Conservation (phyloP, 2,888 invertebrate species). For the Sthenelais limicola region DNA sequence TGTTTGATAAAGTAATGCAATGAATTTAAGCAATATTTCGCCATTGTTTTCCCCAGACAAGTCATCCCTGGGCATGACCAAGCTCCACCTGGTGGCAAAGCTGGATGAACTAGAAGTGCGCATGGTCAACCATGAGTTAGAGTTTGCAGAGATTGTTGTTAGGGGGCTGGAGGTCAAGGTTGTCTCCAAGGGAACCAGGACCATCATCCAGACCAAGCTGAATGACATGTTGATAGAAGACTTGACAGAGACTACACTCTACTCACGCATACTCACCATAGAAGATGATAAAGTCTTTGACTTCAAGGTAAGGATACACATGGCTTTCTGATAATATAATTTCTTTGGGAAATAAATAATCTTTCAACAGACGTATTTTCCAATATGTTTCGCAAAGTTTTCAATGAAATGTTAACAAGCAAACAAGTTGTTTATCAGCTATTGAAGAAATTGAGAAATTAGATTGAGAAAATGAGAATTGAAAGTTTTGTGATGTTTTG, state of each 20-base stretch:
- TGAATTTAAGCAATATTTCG: no score
- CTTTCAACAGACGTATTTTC: background rate
- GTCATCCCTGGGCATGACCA: slow-evolving; percentile 74
- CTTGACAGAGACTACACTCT: slow-evolving; percentile 81
- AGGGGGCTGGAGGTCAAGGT: slow-evolving; percentile 53
- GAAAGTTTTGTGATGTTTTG: no score
- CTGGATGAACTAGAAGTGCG: slow-evolving; percentile 78
- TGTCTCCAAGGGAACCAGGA: slow-evolving; percentile 75
- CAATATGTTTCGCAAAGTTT: background rate
- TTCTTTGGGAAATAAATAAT: background rate
- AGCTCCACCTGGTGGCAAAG: slow-evolving; percentile 82
- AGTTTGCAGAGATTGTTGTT: slow-evolving; percentile 80
- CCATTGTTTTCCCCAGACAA: slow-evolving; percentile 6
- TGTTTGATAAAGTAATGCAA: no score
- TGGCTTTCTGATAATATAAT: background rate
- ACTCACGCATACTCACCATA: slow-evolving; percentile 82
- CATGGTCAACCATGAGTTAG: slow-evolving; percentile 81
- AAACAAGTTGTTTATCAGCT: no score
- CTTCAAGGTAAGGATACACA: slow-evolving; percentile 75
- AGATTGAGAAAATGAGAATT: no score
- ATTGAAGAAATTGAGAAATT: no score
- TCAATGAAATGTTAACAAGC: background rate
- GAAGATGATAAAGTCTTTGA: slow-evolving; percentile 87
- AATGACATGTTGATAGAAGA: slow-evolving; percentile 82
- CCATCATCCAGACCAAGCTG: slow-evolving; percentile 81